Evolutionary conservation across 2,888 invertebrate genomes (phyloP), one percentile per base, ranked within the genome.

Genomic region (Oligia latruncula): DNA sequence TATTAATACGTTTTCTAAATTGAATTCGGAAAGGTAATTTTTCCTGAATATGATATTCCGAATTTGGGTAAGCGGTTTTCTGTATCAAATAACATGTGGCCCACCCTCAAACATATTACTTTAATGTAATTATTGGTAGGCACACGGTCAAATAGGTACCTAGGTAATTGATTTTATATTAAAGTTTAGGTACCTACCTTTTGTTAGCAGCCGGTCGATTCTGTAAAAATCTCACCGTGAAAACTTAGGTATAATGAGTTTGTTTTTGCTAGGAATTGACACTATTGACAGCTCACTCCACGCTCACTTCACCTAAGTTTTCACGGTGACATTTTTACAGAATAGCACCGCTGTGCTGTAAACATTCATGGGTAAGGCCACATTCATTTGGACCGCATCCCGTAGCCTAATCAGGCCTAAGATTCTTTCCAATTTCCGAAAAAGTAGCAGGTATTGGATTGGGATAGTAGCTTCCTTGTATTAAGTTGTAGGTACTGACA

Each of bases 1-100:
- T 85, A 87, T 83, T 85, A 87, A 86, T 86, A 86, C 79, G 68
- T 79, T 82, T 77, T 76, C 64, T 35, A 81, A 87, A 87, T 87
- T 87, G 85, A 87, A 85, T 87, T 87, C 15, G 62, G 73, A 70
- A 82, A 77, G 71, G 77, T 80, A 84, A 77, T 86, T 84, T 86
- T 82, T 84, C 74, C 55, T 74, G 70, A 81, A 83, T 70, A 80
- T 72, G 49, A 80, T 84, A 85, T 76, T 78, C 29, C 35, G 35
- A 76, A 81, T 83, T 85, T 76, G 29, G 65, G 73, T 81, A 81
- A 85, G 78, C 76, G 78, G 86, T 78, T 83, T 81, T 83, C 70
- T 66, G 46, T 85, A 85, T 82, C 85, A 82, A 74, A 78, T 85
- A 76, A 84, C 77, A 76, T 76, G 65, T 65, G 55, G 71, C 62